These are phyloP conservation scores for Rhinoderma darwinii DNA, from an alignment of 2,113 vertebrate species.

Conservation along the genomic window DNA sequence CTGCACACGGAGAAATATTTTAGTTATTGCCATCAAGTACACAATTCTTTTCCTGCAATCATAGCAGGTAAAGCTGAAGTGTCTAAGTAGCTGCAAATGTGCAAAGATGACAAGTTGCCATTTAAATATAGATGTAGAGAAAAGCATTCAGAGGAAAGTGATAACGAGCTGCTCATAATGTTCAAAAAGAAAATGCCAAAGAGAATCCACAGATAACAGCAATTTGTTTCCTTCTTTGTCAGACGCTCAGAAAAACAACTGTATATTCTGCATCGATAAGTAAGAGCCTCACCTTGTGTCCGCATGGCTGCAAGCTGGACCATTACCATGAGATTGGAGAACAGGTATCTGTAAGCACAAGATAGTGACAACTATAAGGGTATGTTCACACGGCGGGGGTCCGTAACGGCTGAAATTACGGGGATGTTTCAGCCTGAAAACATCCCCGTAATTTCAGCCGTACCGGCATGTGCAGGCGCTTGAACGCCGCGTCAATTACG, in stretches of 20 bases:
- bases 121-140: conserved; percentile 34
- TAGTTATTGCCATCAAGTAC: neutral
- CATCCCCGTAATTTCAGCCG: too few species aligned
- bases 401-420: too few species aligned
- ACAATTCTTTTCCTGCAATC: neutral
- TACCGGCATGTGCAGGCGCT: too few species aligned
- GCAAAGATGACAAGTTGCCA: conserved; percentile 17
- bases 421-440: too few species aligned
- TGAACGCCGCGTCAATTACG: too few species aligned
- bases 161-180: conserved; percentile 11
- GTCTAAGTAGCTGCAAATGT: conserved; percentile 20
- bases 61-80: neutral
- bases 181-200: neutral
- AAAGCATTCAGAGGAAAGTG: neutral
- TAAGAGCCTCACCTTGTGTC: neutral
- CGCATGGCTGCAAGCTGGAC: neutral
- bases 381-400: too few species aligned
- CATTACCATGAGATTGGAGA: neutral
- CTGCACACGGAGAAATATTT: too few species aligned
- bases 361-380: too few species aligned
- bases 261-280: neutral
- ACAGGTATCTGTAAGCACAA: too few species aligned
- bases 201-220: neutral
- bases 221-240: conserved; percentile 12
- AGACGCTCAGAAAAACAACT: neutral